Evolutionary conservation across 2,113 vertebrate genomes (phyloP).

Genomic region (Aepyceros melampus): DNA sequence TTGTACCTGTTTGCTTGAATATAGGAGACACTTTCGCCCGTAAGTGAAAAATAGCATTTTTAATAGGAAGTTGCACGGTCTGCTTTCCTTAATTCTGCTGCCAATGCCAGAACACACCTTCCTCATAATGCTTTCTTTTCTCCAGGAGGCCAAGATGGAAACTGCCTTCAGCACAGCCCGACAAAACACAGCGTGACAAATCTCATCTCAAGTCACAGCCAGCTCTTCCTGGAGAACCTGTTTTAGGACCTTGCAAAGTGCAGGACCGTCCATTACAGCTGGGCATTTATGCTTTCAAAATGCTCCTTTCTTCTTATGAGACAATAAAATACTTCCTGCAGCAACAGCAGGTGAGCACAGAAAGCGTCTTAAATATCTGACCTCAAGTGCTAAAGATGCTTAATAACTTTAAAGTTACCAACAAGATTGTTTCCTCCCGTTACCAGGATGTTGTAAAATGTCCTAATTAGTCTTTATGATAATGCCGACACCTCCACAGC

Average conservation of each 20-base stretch:
- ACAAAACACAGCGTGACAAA: neutral
- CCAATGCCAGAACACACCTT: neutral
- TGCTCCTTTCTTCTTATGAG: constrained; percentile 73
- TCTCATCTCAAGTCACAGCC: constrained; percentile 31
- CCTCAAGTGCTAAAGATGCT: constrained; percentile 76
- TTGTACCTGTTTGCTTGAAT: neutral
- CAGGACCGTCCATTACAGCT: constrained; percentile 55
- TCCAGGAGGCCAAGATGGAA: constrained; percentile 47
- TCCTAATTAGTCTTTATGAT: constrained; percentile 83
- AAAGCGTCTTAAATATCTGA: constrained; percentile 80
- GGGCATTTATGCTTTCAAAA: constrained; percentile 74
- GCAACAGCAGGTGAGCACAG: constrained; percentile 79
- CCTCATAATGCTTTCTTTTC: neutral
- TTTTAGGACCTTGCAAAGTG: constrained; percentile 64
- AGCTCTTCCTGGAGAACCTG: constrained; percentile 48
- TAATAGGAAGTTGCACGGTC: neutral
- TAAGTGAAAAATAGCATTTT: neutral
- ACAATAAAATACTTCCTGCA: constrained; percentile 80
- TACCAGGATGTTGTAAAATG: constrained; percentile 82
- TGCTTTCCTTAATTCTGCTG: neutral
- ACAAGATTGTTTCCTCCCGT: constrained; percentile 73
- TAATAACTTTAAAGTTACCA: constrained; percentile 81
- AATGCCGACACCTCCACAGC: constrained; percentile 78
- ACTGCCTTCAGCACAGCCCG: neutral
- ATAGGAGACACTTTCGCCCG: neutral